A percentile compares a stretch with the other conserved stretches of the same genome.
phyloP scores from a whole-genome alignment of 2,888 invertebrate genomes.

The Lochmaea crataegi region DNA sequence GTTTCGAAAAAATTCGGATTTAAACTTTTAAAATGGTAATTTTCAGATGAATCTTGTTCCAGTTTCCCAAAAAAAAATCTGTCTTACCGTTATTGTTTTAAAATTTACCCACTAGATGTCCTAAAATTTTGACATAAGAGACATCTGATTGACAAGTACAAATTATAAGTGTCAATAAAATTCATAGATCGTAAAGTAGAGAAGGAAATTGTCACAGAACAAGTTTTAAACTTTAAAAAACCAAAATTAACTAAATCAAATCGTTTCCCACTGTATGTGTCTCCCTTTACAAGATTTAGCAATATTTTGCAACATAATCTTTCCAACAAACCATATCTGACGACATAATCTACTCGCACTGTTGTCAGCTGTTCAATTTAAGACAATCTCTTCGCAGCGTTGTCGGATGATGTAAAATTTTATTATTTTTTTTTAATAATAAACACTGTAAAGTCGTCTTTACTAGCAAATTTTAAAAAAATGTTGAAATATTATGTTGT shows the following conservation, averaged over 20 bases:
- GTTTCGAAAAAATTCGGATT: constrained; percentile 18
- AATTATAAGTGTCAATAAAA: background rate
- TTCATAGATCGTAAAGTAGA: no score
- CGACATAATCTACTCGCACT: background rate
- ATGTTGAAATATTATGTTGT: constrained; percentile 33
- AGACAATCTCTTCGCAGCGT: constrained; percentile 7
- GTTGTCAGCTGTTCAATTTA: background rate
- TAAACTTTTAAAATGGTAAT: background rate
- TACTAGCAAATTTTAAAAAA: background rate
- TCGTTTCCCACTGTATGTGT: no score
- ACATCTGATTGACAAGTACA: background rate
- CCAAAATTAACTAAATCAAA: no score
- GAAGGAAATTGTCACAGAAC: no score
- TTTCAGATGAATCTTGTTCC: background rate
- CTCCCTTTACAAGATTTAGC: background rate
- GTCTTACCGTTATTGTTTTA: background rate
- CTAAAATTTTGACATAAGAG: background rate
- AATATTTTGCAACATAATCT: constrained; percentile 1
- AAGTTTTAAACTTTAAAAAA: no score
- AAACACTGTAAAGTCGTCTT: background rate
- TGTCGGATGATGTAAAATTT: background rate
- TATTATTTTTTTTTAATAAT: background rate
- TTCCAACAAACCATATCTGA: background rate
- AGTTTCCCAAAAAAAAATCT: background rate
- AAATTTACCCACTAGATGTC: background rate